phyloP scores from a whole-genome alignment of 2,113 vertebrate species.

The Neolamprologus kungweensis region DNA sequence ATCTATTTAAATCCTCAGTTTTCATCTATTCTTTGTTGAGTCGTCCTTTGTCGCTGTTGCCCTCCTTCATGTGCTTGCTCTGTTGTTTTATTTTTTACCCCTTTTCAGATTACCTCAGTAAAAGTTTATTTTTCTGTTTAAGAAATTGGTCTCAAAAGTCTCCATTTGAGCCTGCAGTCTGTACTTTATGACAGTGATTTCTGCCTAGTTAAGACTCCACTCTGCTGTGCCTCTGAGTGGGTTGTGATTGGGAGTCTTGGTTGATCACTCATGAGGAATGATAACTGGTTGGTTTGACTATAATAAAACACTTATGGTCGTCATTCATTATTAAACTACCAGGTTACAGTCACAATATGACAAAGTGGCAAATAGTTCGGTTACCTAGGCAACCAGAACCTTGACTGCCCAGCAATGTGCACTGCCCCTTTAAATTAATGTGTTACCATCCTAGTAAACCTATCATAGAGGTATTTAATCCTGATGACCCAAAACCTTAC shows the following conservation, averaged over 20 bases:
- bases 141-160: neutral
- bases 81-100: neutral
- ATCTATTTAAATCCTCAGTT: neutral
- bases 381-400: neutral
- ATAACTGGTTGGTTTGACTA: neutral
- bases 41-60: neutral
- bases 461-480: neutral
- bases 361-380: neutral
- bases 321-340: neutral
- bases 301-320: neutral
- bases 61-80: neutral
- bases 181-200: neutral
- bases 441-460: neutral
- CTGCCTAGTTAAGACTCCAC: neutral
- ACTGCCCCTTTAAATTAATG: neutral
- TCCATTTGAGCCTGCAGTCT: neutral
- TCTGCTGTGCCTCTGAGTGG: neutral
- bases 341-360: neutral
- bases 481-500: neutral
- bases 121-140: neutral
- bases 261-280: neutral
- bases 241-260: neutral
- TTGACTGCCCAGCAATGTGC: neutral
- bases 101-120: neutral
- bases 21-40: neutral